These are phyloP conservation scores for Pavo muticus DNA, from an alignment of 2,113 vertebrate genomes.

Conservation along the genomic window DNA sequence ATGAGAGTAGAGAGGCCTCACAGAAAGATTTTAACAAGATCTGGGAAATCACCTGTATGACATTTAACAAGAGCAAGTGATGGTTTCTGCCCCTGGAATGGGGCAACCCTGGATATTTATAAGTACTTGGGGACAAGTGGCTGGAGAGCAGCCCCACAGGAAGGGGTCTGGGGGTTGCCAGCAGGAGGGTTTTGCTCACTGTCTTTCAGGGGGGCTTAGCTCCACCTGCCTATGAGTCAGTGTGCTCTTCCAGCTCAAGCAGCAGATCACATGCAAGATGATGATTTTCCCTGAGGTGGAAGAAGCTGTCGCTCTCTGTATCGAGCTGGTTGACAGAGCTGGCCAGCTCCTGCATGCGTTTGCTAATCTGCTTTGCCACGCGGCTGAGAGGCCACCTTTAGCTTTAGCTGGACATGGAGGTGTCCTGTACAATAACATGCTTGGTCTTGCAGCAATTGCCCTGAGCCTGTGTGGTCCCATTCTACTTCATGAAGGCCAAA, in stretches of 20 bases:
- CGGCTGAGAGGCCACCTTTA: neutral
- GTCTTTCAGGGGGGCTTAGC: neutral
- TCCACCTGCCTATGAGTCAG: too few relatives aligned
- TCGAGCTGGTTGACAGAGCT: neutral
- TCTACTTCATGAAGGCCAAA: neutral
- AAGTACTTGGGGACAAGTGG: neutral
- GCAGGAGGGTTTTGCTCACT: neutral
- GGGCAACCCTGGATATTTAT: neutral
- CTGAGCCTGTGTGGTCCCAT: neutral
- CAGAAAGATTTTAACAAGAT: neutral
- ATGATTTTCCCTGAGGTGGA: neutral
- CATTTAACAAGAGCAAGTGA: neutral
- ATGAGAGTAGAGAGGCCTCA: neutral
- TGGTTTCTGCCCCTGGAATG: neutral
- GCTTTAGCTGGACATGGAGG: neutral
- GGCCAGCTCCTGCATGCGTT: neutral
- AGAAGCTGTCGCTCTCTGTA: neutral
- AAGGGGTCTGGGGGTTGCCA: neutral
- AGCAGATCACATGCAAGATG: neutral
- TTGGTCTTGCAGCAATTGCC: fast-evolving
- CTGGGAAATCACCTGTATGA: neutral
- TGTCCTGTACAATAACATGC: fast-evolving
- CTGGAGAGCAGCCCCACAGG: neutral
- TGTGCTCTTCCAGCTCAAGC: neutral
- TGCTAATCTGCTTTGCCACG: neutral